phyloP scores from a whole-genome alignment of 2,797 vertebrate genomes.

The Lepidocolaptes lacrymiger region DNA sequence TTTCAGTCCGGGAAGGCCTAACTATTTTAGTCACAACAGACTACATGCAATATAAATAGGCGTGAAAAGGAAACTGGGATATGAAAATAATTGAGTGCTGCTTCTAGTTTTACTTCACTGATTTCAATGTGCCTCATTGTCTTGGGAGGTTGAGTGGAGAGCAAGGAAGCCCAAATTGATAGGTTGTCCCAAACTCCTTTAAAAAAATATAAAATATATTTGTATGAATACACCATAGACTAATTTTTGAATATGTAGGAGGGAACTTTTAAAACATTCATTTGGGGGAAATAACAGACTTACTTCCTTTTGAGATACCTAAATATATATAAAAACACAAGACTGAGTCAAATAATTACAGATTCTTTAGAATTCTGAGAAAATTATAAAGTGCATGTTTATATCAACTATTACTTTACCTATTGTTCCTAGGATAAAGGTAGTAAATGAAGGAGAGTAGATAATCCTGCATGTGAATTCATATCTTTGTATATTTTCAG shows the following conservation, averaged over 20 bases:
- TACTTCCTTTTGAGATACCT: background rate
- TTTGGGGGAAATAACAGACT: background rate
- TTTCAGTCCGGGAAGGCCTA: background rate
- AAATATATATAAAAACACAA: background rate
- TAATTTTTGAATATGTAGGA: background rate
- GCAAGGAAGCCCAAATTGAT: background rate
- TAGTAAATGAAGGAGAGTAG: background rate
- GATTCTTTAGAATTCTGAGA: background rate
- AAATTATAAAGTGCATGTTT: background rate
- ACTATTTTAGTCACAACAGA: background rate
- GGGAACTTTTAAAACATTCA: background rate
- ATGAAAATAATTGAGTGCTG: background rate
- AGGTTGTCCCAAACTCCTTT: background rate
- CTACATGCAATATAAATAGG: background rate
- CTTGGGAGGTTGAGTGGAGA: background rate
- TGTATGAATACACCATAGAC: rapidly evolving
- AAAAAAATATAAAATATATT: background rate
- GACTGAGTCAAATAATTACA: background rate
- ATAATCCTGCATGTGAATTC: background rate
- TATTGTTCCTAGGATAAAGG: background rate
- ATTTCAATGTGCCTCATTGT: background rate
- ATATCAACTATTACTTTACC: background rate
- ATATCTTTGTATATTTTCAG: background rate
- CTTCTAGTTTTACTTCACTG: background rate
- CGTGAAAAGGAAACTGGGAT: background rate